These are phyloP conservation scores for Chelidonichthys spinosus DNA, from an alignment of 2,797 vertebrate genomes.

Conservation along the genomic window DNA sequence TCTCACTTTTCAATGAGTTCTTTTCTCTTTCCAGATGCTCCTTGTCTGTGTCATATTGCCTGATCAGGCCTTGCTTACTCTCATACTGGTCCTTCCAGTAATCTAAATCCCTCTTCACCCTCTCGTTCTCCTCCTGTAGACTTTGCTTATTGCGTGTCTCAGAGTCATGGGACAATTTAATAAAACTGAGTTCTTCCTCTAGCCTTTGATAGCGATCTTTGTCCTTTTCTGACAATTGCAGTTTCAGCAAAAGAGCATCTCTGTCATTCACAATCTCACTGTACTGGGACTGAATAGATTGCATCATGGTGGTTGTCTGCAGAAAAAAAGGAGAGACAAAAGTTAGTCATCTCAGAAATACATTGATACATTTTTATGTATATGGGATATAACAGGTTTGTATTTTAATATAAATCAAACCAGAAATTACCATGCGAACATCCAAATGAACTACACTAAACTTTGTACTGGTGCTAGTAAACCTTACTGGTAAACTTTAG, in stretches of 20 bases:
- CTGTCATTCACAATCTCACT: conserved; percentile 88
- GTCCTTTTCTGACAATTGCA: conserved; percentile 89
- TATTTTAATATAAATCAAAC: not conserved
- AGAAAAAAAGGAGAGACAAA: conserved; percentile 60
- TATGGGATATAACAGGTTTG: not conserved
- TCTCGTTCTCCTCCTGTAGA: conserved; percentile 90
- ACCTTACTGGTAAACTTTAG: not conserved
- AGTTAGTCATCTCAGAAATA: conserved; percentile 36
- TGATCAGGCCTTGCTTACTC: conserved; percentile 86
- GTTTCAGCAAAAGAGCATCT: conserved; percentile 89
- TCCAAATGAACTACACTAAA: not conserved
- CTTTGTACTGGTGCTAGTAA: not conserved
- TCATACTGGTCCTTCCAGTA: conserved; percentile 92
- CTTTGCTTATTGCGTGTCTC: conserved; percentile 87
- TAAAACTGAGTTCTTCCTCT: conserved; percentile 89
- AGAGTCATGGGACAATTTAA: conserved; percentile 88
- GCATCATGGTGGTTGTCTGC: conserved; percentile 88
- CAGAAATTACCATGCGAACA: conserved; percentile 9
- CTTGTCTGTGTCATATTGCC: conserved; percentile 85
- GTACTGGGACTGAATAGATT: conserved; percentile 88
- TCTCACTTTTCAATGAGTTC: conserved; percentile 84
- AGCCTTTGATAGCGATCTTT: conserved; percentile 83
- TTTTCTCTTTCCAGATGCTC: conserved; percentile 89
- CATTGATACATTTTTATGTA: not conserved
- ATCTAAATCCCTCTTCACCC: conserved; percentile 88